Conservation (phyloP, 2,888 invertebrate genomes). For the Phyllotreta cruciferae region DNA sequence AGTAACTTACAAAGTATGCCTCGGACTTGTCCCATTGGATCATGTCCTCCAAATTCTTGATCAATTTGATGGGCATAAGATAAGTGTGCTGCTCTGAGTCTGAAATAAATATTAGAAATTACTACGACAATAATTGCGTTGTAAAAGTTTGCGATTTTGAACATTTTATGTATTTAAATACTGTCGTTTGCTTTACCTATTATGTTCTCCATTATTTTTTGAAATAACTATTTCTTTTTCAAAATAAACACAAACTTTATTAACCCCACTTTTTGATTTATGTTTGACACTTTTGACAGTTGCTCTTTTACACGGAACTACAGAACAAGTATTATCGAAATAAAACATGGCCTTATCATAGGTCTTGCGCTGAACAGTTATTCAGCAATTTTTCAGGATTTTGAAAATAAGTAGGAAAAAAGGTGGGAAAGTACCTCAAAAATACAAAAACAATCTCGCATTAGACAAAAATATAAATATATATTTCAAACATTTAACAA, state of each 20-base stretch:
- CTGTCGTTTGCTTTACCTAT: slow-evolving; percentile 1
- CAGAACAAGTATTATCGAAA: too few relatives aligned
- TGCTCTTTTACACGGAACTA: too few relatives aligned
- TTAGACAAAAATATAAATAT: slow-evolving; percentile 8
- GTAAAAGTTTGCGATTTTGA: too few relatives aligned
- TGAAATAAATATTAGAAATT: slow-evolving; percentile 8
- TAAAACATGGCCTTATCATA: too few relatives aligned
- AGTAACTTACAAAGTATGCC: slow-evolving; percentile 74
- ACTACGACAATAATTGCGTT: neutral
- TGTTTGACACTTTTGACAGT: too few relatives aligned
- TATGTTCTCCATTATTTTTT: slow-evolving; percentile 1
- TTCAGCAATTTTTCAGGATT: too few relatives aligned
- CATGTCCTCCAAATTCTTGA: slow-evolving; percentile 75
- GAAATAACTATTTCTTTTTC: neutral
- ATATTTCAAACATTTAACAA: slow-evolving; percentile 18
- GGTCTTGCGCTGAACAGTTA: too few relatives aligned
- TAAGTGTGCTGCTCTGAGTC: slow-evolving; percentile 65
- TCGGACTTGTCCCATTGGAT: slow-evolving; percentile 83
- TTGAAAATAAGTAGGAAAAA: too few relatives aligned
- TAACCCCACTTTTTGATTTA: neutral
- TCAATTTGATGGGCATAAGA: slow-evolving; percentile 69
- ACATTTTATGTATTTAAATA: neutral
- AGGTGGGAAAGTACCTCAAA: too few relatives aligned
- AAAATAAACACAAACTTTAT: neutral
- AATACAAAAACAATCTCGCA: too few relatives aligned